Evolutionary conservation across 2,797 vertebrate species (phyloP).

Genomic region (Semotilus atromaculatus): DNA sequence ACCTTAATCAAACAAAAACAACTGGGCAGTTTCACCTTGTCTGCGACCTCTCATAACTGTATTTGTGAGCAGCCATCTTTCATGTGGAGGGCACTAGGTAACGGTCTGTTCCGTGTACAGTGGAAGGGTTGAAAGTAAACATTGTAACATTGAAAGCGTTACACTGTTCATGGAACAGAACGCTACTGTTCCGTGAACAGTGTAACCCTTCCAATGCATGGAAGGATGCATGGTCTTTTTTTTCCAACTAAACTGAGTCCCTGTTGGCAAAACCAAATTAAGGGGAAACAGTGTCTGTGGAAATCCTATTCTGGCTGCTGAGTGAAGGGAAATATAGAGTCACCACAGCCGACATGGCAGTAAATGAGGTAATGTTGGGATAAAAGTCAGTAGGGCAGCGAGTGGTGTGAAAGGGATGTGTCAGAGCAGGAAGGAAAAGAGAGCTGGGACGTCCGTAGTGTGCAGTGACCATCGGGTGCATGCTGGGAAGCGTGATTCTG

Average conservation of each 20-base stretch:
- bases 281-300: conserved; percentile 18
- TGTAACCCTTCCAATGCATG: conserved; percentile 31
- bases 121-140: too few species aligned
- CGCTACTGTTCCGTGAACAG: neutral
- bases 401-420: conserved; percentile 58
- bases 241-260: neutral
- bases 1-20: conserved; percentile 12
- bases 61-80: conserved; percentile 4
- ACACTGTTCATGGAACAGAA: too few species aligned
- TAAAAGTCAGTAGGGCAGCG: neutral
- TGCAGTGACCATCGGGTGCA: conserved; percentile 62
- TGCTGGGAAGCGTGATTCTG: conserved; percentile 65
- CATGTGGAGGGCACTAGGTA: conserved; percentile 1
- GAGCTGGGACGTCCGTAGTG: conserved; percentile 56
- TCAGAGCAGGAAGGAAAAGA: conserved; percentile 64
- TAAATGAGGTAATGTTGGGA: conserved; percentile 33
- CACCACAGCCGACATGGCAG: conserved; percentile 4
- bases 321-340: conserved; percentile 41
- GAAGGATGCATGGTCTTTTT: too few species aligned
- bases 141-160: too few species aligned
- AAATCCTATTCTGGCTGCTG: conserved; percentile 31
- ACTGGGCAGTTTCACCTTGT: neutral
- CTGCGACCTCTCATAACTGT: conserved; percentile 3
- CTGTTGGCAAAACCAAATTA: conserved; percentile 37
- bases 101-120: conserved; percentile 9